Evolutionary conservation across 2,888 invertebrate genomes (phyloP).

Genomic region (Xylota sylvarum): DNA sequence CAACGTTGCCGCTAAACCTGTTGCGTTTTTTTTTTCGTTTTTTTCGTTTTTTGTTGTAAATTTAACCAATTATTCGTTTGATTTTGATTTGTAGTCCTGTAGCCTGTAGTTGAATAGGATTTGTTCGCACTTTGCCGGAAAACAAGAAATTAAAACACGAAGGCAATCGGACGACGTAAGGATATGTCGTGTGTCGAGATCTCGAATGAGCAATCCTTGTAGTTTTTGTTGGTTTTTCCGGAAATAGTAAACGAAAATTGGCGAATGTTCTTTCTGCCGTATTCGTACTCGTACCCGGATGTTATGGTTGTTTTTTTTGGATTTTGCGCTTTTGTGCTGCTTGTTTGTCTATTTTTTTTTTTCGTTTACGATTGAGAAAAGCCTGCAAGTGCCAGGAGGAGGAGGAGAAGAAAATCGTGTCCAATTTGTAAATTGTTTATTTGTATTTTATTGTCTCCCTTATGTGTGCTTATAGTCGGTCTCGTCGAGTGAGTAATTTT

Average conservation of each 20-base stretch:
- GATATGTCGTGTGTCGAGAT: background rate
- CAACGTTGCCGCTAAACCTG: conserved; percentile 72
- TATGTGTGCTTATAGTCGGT: conserved; percentile 53
- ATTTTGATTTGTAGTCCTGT: conserved; percentile 21
- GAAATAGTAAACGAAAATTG: background rate
- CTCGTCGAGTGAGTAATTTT: conserved; percentile 49
- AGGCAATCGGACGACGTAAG: background rate
- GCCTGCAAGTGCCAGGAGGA: background rate
- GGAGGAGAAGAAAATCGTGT: conserved; percentile 21
- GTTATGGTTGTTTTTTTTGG: conserved; percentile 15
- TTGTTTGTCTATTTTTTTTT: background rate
- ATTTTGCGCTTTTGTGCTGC: background rate
- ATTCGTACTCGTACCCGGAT: background rate
- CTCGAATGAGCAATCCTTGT: background rate
- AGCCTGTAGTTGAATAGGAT: too few species aligned
- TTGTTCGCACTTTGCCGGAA: conserved; percentile 3
- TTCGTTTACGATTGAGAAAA: conserved; percentile 3
- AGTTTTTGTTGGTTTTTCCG: conserved; percentile 1
- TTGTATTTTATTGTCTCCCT: conserved; percentile 35
- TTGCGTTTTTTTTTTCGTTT: conserved; percentile 59
- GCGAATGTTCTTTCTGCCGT: background rate
- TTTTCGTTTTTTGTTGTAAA: too few species aligned
- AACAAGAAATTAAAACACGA: background rate
- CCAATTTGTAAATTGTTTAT: conserved; percentile 13
- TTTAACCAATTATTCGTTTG: background rate